Base-by-base conservation (phyloP, 2,888 invertebrate species). In the Drosophila atroscutellata region DNA sequence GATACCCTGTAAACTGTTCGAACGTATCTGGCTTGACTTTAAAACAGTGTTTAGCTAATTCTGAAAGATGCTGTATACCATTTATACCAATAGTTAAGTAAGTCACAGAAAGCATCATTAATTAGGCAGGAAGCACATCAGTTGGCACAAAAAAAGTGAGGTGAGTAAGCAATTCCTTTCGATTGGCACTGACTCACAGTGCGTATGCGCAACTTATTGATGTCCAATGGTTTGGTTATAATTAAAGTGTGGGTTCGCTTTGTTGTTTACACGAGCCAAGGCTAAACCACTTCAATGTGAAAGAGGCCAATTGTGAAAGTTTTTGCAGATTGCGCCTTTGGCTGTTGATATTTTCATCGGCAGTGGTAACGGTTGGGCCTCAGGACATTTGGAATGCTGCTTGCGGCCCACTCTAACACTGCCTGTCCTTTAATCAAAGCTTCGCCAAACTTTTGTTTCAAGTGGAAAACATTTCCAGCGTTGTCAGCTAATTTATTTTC, bases 171-270 rank as follows among this genome's bases (percentile, higher is more conserved):
- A 24, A 5, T 4, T 30, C 11, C 11, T 42, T 45, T 45, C 24
- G 24, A 45, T 15, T 26, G 8, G 8, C 8, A 3, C 45, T 45
- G 62, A 2, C 42, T 13, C 13, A 52, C 63, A 20, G 20, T 63
- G 77, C 77, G 77, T 80, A 80, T 71, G 71, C 64, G 71, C 60
- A 61, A 75, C 54, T 42, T 60, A 60, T 47, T 51, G 24, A 28
- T 51, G 26, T 2, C 24, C 45, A 8, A 2, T 42, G 54, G 34
- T 13, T 42, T 11, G 20, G 1, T 8, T 24, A 24, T 45, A 65
- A 52, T 66, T 47, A 47, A 26, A 66, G 39, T 15, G 7, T 1
- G 15, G 2, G 7, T 30, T 11, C 15, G 1, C 36, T 36, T 52
- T 54, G 39, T 50, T 18, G 18, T 11, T 56, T 15, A 9, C 5